These are phyloP conservation scores for Oikopleura dioica DNA, from an alignment of 23 tunicate genomes.

Conservation along the genomic window DNA sequence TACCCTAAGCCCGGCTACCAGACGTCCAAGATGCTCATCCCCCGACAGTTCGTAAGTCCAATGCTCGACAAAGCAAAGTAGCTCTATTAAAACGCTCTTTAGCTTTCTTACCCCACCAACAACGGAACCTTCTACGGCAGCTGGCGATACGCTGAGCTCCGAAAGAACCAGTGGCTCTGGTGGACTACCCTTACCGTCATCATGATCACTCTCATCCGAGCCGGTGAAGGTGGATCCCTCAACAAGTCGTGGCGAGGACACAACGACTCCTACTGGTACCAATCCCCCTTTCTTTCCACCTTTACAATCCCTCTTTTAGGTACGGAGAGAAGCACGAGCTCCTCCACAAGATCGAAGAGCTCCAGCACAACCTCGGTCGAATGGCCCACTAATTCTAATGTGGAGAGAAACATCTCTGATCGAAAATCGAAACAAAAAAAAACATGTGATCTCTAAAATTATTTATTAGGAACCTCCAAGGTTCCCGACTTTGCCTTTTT, in stretches of 20 bases:
- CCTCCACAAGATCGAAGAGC: not conserved
- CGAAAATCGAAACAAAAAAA: no score
- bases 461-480: no score
- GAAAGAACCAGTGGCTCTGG: not conserved
- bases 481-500: no score
- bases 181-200: not conserved
- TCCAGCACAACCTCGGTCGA: constrained; percentile 12
- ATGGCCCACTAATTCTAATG: not conserved
- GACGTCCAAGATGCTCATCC: not conserved
- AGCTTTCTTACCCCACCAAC: constrained; percentile 11
- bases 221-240: not conserved
- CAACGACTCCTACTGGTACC: constrained; percentile 3
- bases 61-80: no score
- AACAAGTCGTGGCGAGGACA: constrained; percentile 14
- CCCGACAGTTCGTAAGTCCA: constrained; percentile 11
- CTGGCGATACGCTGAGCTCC: not conserved
- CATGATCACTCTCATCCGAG: not conserved
- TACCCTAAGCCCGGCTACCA: constrained; percentile 9
- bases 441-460: no score
- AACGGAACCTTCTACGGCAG: not conserved
- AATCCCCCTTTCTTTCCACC: no score
- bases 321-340: not conserved
- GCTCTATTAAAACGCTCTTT: no score
- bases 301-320: constrained; percentile 8
- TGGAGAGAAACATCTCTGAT: no score